Evolutionary conservation across 2,888 invertebrate species (phyloP).

Genomic region (Rhodophaea formosa): DNA sequence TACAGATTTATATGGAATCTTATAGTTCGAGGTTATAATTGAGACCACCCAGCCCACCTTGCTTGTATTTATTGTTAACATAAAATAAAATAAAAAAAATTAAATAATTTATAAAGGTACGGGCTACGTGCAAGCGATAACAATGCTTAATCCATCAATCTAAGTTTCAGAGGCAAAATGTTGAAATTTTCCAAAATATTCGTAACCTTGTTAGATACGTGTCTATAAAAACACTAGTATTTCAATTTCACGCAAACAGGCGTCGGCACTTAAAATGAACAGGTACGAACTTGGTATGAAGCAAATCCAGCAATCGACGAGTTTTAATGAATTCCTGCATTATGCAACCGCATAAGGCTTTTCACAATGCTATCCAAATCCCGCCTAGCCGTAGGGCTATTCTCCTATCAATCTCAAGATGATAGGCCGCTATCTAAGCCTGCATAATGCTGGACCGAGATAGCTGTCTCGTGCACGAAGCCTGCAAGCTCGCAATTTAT

Average conservation of each 20-base stretch:
- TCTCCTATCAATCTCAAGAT: constrained; percentile 80
- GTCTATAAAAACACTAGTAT: too few relatives aligned
- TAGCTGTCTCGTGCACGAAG: constrained; percentile 80
- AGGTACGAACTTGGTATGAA: not conserved
- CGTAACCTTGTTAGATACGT: too few relatives aligned
- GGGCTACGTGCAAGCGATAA: too few relatives aligned
- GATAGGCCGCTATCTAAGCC: constrained; percentile 72
- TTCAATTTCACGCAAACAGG: not conserved
- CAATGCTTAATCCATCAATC: too few relatives aligned
- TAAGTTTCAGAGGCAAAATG: too few relatives aligned
- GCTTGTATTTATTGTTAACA: too few relatives aligned
- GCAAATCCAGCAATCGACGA: constrained; percentile 22
- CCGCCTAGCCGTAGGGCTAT: constrained; percentile 70
- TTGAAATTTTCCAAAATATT: too few relatives aligned
- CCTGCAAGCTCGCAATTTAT: constrained; percentile 81
- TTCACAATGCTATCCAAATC: constrained; percentile 64
- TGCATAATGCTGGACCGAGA: constrained; percentile 78
- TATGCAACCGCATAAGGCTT: constrained; percentile 46
- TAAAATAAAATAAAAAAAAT: too few relatives aligned
- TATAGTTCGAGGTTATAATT: too few relatives aligned
- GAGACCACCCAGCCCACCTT: too few relatives aligned
- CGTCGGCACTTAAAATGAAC: constrained; percentile 7
- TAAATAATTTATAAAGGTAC: too few relatives aligned
- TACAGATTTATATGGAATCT: too few relatives aligned
- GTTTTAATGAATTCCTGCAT: constrained; percentile 62